These are phyloP conservation scores for Spheniscus mendiculus DNA, from an alignment of 2,113 vertebrate species.

Conservation along the genomic window DNA sequence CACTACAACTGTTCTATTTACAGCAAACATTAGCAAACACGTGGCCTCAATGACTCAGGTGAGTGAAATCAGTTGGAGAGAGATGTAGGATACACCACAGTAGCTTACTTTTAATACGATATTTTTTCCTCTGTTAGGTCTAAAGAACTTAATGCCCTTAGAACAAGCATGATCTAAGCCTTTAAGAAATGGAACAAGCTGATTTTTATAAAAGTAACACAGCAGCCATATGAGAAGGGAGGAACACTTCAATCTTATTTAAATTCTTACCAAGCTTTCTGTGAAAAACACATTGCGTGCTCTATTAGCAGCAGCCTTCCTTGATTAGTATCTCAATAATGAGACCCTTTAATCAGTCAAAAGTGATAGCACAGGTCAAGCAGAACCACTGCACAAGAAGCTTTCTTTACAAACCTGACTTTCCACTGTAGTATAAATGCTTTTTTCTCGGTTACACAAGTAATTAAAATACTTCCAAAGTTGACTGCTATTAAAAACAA, in stretches of 20 bases:
- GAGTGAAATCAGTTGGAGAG: neutral
- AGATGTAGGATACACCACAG: neutral
- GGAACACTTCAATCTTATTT: neutral
- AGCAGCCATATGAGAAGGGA: neutral
- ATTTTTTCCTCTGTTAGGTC: neutral
- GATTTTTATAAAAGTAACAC: neutral
- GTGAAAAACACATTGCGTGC: neutral
- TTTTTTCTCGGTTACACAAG: neutral
- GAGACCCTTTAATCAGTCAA: neutral
- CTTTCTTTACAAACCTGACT: neutral
- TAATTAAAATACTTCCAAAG: neutral
- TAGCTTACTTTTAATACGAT: neutral
- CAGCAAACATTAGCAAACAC: neutral
- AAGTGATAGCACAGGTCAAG: neutral
- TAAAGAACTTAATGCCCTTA: neutral
- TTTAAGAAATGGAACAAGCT: neutral
- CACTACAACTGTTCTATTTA: neutral
- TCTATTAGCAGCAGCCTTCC: neutral
- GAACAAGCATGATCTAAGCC: neutral
- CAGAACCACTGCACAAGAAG: neutral
- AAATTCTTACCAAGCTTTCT: neutral
- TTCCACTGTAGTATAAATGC: neutral
- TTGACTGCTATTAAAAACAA: neutral
- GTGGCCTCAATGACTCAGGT: neutral
- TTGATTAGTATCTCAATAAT: neutral